Evolutionary conservation across 2,113 vertebrate species (phyloP).

Genomic region (Campylorhamphus procurvoides): DNA sequence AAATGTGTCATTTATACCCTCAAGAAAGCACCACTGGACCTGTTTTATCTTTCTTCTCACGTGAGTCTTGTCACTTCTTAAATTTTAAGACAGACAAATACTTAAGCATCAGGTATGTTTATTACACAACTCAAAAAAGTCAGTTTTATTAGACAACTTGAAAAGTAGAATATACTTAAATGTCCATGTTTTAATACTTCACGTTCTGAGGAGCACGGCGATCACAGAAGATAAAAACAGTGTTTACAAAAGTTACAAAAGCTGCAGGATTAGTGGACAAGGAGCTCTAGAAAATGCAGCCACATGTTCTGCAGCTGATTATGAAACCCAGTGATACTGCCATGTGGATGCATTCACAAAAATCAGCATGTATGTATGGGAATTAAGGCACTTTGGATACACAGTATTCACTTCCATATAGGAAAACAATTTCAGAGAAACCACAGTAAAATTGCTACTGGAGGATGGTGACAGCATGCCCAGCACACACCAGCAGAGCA

Average conservation of each 20-base stretch:
- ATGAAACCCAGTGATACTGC: background rate
- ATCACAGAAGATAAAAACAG: background rate
- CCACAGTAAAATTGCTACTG: background rate
- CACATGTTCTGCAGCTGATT: background rate
- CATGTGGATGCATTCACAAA: background rate
- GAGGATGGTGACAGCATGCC: background rate
- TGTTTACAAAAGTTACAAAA: slow-evolving; percentile 44
- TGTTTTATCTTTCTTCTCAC: background rate
- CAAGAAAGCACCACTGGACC: background rate
- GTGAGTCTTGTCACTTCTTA: background rate
- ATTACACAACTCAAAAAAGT: slow-evolving; percentile 39
- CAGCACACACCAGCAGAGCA: background rate
- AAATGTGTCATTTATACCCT: background rate
- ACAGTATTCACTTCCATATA: background rate
- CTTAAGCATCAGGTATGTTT: background rate
- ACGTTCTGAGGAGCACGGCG: background rate
- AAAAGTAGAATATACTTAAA: background rate
- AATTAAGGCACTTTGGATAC: slow-evolving; percentile 62
- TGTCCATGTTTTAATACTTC: background rate
- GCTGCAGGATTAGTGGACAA: background rate
- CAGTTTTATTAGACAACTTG: slow-evolving; percentile 33
- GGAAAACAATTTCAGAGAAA: slow-evolving; percentile 17
- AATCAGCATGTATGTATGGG: background rate
- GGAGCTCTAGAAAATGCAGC: background rate
- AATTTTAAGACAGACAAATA: background rate